Evolutionary conservation across 2,113 vertebrate species (phyloP), one percentile per base, ranked within the genome.

Genomic region (Morone saxatilis): DNA sequence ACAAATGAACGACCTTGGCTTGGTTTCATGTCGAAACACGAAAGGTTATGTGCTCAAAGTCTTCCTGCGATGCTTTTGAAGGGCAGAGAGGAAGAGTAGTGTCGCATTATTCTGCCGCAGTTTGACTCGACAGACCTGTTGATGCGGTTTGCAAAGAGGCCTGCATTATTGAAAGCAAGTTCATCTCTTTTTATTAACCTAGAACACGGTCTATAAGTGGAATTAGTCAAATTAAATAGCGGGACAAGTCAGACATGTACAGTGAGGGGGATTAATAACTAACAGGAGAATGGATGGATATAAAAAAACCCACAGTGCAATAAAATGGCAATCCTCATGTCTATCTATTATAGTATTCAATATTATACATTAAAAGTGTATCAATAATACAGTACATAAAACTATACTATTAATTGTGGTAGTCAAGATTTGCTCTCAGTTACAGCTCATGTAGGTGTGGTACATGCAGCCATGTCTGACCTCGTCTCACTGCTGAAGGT

Each of bases 71-170:
- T 78, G 78, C 51, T 14, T n/a, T 5, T 78, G 70, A 81, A 84
- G 84, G 87, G 11, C 85, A 82, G 19, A 51, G 12, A 54, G 41
- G 13, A 51, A 0, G 67, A 0, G 16, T 6, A 14, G 63, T 80
- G 90, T 66, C 81, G 89, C 90, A 72, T 59, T 57, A 88, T 89
- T 83, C 51, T 91, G 90, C 80, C 83, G 89, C 92, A 93, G 88
- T 90, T 93, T 75, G 80, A 76, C 61, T 83, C 50, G 62, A 76
- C 75, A n/a, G 53, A 89, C 90, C 86, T 91, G 88, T 91, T 92
- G 91, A 83, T 80, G 75, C 84, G 43, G 71, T 73, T 80, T 66
- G 16, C 5, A 20, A 41, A 60, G 38, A 59, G 83, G 63, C 56
- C 67, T 31, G 8, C 19, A 4, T 3, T 36, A 60, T 60, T 41